Conservation (phyloP, 2,113 vertebrate genomes). For the Tetrax tetrax region DNA sequence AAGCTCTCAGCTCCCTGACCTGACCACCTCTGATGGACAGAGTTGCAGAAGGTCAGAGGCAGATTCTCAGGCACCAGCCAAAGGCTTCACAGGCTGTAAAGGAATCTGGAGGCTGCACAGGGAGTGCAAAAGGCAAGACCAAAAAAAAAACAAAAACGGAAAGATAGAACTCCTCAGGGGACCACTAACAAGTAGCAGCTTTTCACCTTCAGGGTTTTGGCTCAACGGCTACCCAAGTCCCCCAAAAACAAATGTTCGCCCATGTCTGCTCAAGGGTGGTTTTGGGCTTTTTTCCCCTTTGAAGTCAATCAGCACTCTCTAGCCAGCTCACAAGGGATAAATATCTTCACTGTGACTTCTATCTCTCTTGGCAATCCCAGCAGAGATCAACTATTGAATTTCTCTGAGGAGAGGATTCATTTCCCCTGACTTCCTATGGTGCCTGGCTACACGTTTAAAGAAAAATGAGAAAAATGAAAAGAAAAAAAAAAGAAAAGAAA, state of each 20-base stretch:
- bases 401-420: background rate
- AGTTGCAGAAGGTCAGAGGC: background rate
- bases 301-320: background rate
- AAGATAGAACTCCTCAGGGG: too few species aligned
- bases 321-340: background rate
- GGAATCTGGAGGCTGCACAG: background rate
- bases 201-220: background rate
- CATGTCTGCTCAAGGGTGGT: background rate
- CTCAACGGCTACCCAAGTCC: background rate
- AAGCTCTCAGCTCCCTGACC: accelerated
- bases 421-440: background rate
- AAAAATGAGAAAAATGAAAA: background rate
- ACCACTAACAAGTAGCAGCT: background rate
- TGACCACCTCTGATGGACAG: accelerated
- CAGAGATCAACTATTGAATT: background rate
- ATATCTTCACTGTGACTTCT: accelerated
- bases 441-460: background rate
- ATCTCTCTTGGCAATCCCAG: background rate
- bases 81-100: background rate
- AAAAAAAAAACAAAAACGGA: too few species aligned
- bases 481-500: too few species aligned
- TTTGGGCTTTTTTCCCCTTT: accelerated
- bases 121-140: background rate
- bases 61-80: background rate
- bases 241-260: background rate